Evolutionary conservation across 2,888 invertebrate species (phyloP).

Genomic region (Celastrina argiolus): DNA sequence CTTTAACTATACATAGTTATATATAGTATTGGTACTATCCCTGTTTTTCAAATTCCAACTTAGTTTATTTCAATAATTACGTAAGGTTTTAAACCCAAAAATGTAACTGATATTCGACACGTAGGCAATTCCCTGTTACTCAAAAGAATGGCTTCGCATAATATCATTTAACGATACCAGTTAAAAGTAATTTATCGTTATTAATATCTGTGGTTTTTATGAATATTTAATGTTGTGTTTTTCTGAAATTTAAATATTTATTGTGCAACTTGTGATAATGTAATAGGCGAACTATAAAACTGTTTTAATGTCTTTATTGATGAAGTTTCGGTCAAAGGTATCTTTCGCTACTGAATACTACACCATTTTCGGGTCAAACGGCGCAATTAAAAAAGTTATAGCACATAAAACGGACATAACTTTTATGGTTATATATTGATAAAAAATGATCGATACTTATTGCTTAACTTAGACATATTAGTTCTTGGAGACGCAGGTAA

Average conservation of each 20-base stretch:
- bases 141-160: not conserved
- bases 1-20: too few relatives aligned
- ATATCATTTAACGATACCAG: not conserved
- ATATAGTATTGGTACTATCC: too few relatives aligned
- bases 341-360: not conserved
- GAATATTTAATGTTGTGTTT: not conserved
- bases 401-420: not conserved
- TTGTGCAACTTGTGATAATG: not conserved
- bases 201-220: constrained; percentile 7
- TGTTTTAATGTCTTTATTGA: not conserved
- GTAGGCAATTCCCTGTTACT: not conserved
- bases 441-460: not conserved
- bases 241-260: not conserved
- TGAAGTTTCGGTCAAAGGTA: not conserved
- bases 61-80: too few relatives aligned
- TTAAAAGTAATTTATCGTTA: not conserved
- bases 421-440: not conserved
- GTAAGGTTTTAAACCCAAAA: too few relatives aligned
- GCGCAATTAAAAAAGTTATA: not conserved
- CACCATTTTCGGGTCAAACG: not conserved
- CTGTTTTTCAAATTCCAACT: too few relatives aligned
- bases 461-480: not conserved
- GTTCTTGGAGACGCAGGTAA: not conserved
- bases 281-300: not conserved
- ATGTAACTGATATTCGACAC: too few relatives aligned